A percentile compares a stretch with the other conserved stretches of the same genome.
These are phyloP conservation scores for Drosophila ogumai DNA, from an alignment of 1,140 invertebrate species.

Conservation along the genomic window DNA sequence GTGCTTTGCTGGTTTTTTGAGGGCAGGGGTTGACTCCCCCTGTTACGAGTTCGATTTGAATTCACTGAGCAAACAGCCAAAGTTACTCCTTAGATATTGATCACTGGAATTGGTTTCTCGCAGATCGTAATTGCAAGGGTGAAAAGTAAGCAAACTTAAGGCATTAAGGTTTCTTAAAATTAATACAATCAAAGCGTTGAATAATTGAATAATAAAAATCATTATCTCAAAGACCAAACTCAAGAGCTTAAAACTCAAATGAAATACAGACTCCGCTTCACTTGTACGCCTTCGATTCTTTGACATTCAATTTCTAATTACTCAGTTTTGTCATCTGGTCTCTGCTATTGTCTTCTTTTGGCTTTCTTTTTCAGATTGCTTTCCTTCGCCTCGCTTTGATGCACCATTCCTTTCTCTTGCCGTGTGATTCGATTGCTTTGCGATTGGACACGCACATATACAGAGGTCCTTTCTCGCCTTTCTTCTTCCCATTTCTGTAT, in stretches of 20 bases:
- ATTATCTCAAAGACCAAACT: neutral
- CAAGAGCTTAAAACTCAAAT: neutral
- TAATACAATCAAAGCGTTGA: too few species aligned
- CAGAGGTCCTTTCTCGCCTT: slow-evolving; percentile 31
- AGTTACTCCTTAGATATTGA: slow-evolving; percentile 22
- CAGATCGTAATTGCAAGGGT: slow-evolving; percentile 4
- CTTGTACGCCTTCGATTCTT: neutral
- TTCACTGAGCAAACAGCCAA: slow-evolving; percentile 2
- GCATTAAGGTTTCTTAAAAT: neutral
- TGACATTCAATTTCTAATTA: slow-evolving; percentile 39
- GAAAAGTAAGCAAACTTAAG: neutral
- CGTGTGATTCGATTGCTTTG: slow-evolving; percentile 50
- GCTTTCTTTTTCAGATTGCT: slow-evolving; percentile 2
- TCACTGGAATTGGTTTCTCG: slow-evolving; percentile 10
- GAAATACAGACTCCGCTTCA: neutral
- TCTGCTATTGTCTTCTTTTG: slow-evolving; percentile 22
- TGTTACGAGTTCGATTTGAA: slow-evolving; percentile 8
- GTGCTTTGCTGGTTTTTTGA: slow-evolving; percentile 3
- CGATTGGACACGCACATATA: slow-evolving; percentile 63
- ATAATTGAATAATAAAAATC: neutral
- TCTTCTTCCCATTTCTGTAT: slow-evolving; percentile 22
- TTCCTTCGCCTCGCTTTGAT: slow-evolving; percentile 2
- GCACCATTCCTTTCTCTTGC: slow-evolving; percentile 10
- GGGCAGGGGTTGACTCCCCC: slow-evolving; percentile 1
- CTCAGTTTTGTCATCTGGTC: slow-evolving; percentile 17